Evolutionary conservation across 1,140 invertebrate genomes (phyloP).

Genomic region (Mesaphorura yosii): DNA sequence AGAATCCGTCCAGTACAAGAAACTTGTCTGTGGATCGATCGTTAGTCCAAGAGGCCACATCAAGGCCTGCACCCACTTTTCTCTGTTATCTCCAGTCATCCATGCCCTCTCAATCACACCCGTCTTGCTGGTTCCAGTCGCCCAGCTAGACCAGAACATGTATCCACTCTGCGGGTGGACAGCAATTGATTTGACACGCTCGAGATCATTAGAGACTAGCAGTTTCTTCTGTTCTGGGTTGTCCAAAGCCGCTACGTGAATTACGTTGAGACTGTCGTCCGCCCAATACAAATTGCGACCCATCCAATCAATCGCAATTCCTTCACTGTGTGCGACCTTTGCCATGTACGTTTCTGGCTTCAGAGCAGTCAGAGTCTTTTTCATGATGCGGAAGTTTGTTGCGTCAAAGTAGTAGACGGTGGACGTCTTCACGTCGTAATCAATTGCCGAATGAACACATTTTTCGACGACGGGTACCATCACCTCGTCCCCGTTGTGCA

Average conservation of each 20-base stretch:
- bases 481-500: conserved; percentile 38
- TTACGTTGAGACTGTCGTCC: conserved; percentile 48
- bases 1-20: conserved; percentile 48
- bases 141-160: conserved; percentile 46
- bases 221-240: conserved; percentile 42
- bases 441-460: conserved; percentile 50
- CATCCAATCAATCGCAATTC: conserved; percentile 66
- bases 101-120: conserved; percentile 42
- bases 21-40: conserved; percentile 39
- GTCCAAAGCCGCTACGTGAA: conserved; percentile 50
- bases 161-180: conserved; percentile 49
- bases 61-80: conserved; percentile 37
- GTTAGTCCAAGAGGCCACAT: conserved; percentile 48
- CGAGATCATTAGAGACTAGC: conserved; percentile 42
- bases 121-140: conserved; percentile 21
- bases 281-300: conserved; percentile 71
- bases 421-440: conserved; percentile 51
- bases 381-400: conserved; percentile 23
- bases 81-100: conserved; percentile 42
- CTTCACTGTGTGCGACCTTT: conserved; percentile 48
- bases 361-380: conserved; percentile 38
- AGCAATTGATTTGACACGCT: conserved; percentile 53
- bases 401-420: conserved; percentile 58
- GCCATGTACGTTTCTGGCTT: conserved; percentile 37
- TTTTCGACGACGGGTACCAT: conserved; percentile 55